These are phyloP conservation scores for Salarias fasciatus DNA, from an alignment of 2,797 vertebrate species.

Conservation along the genomic window DNA sequence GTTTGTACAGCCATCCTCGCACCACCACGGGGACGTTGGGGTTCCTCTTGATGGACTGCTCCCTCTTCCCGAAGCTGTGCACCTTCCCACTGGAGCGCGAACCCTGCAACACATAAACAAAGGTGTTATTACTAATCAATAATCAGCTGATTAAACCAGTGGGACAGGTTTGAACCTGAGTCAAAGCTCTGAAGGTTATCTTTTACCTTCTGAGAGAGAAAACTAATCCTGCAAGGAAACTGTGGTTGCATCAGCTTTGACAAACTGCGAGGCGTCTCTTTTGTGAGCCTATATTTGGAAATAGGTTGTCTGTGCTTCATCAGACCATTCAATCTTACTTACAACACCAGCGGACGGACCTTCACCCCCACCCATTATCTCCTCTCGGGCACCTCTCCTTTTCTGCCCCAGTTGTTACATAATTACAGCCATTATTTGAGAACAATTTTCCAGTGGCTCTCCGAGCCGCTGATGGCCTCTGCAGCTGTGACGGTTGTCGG, in stretches of 20 bases:
- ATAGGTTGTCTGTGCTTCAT: constrained; percentile 19
- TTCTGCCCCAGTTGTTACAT: constrained; percentile 47
- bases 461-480: constrained; percentile 7
- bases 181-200: neutral
- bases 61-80: constrained; percentile 95
- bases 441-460: constrained; percentile 37
- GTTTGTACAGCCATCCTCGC: constrained; percentile 96
- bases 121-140: neutral
- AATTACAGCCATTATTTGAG: constrained; percentile 56
- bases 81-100: constrained; percentile 85
- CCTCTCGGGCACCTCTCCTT: constrained; percentile 16
- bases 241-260: constrained; percentile 2
- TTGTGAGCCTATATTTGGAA: constrained; percentile 12
- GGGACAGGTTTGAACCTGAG: neutral
- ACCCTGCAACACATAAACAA: constrained; percentile 74
- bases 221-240: neutral
- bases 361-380: constrained; percentile 33
- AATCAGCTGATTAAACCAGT: neutral
- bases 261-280: neutral
- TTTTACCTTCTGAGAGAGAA: neutral
- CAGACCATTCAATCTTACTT: constrained; percentile 32
- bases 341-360: constrained; percentile 21
- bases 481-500: constrained; percentile 33
- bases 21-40: constrained; percentile 91
- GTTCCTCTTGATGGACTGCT: constrained; percentile 94